These are phyloP conservation scores for Euspilapteryx auroguttella DNA, from an alignment of 2,888 invertebrate species.

Conservation along the genomic window DNA sequence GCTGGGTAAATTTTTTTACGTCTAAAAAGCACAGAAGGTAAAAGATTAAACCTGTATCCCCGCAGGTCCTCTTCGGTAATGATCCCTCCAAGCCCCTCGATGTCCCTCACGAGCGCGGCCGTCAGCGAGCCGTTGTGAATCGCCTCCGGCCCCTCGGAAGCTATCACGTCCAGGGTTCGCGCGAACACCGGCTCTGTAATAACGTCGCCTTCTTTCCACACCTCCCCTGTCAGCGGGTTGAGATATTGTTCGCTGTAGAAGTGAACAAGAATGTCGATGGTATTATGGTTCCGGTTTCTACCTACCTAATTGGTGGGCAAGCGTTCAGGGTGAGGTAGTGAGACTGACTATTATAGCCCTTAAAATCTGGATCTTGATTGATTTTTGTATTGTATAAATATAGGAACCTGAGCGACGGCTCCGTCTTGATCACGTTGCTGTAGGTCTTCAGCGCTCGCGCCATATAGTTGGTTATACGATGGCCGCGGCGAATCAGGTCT, in stretches of 20 bases:
- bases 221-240: conserved; percentile 61
- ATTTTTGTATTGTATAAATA: too few relatives aligned
- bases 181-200: conserved; percentile 69
- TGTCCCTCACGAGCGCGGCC: conserved; percentile 67
- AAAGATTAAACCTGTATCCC: too few relatives aligned
- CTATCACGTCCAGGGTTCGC: conserved; percentile 69
- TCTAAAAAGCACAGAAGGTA: too few relatives aligned
- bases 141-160: conserved; percentile 67
- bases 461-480: conserved; percentile 68
- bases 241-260: conserved; percentile 60
- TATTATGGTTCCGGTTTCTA: too few relatives aligned
- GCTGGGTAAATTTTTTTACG: too few relatives aligned
- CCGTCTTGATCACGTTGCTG: conserved; percentile 53
- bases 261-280: too few relatives aligned
- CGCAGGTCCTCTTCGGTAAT: conserved; percentile 77
- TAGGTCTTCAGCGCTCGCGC: conserved; percentile 55
- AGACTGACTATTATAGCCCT: too few relatives aligned
- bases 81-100: conserved; percentile 71
- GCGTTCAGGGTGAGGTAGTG: too few relatives aligned
- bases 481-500: conserved; percentile 72
- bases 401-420: too few relatives aligned
- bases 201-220: conserved; percentile 65
- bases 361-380: too few relatives aligned
- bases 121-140: conserved; percentile 78
- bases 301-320: too few relatives aligned